A percentile compares a stretch with the other conserved stretches of the same genome.
phyloP scores from a whole-genome alignment of 2,888 invertebrate genomes.

The Cylloceria caligata region DNA sequence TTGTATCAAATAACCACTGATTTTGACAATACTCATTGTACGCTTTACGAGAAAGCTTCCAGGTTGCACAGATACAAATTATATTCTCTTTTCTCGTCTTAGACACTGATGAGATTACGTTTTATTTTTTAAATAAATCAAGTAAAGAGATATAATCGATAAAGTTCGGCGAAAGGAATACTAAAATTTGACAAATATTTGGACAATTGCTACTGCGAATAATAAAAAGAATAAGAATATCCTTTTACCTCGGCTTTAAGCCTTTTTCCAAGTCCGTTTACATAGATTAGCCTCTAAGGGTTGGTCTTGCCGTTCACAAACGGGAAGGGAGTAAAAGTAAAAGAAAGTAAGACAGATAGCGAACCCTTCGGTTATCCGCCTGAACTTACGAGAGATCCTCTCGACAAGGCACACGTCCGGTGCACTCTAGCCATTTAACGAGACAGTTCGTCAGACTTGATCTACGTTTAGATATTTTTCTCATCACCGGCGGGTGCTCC shows the following conservation, averaged over 20 bases:
- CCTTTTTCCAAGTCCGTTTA: constrained; percentile 3
- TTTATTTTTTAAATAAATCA: not conserved
- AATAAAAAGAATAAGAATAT: not conserved
- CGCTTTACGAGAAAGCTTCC: not conserved
- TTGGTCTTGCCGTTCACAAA: not conserved
- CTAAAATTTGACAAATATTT: too few relatives aligned
- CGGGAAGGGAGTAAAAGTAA: constrained; percentile 11
- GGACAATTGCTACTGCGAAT: not conserved
- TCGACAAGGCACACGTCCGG: constrained; percentile 69
- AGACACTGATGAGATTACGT: not conserved
- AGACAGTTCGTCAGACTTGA: constrained; percentile 80
- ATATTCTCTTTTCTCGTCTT: not conserved
- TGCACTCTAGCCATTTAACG: constrained; percentile 78
- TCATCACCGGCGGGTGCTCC: constrained; percentile 74
- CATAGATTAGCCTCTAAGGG: not conserved
- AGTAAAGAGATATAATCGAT: too few relatives aligned
- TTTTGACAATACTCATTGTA: not conserved
- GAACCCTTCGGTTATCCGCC: constrained; percentile 51
- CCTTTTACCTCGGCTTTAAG: not conserved
- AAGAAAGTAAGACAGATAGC: constrained; percentile 50
- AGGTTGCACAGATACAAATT: not conserved
- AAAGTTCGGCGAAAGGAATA: too few relatives aligned
- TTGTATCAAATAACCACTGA: not conserved
- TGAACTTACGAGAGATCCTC: constrained; percentile 47
- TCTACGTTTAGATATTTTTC: constrained; percentile 84